Evolutionary conservation across 2,888 invertebrate genomes (phyloP), one percentile per base, ranked within the genome.

Genomic region (Meiosimyza decipiens): DNA sequence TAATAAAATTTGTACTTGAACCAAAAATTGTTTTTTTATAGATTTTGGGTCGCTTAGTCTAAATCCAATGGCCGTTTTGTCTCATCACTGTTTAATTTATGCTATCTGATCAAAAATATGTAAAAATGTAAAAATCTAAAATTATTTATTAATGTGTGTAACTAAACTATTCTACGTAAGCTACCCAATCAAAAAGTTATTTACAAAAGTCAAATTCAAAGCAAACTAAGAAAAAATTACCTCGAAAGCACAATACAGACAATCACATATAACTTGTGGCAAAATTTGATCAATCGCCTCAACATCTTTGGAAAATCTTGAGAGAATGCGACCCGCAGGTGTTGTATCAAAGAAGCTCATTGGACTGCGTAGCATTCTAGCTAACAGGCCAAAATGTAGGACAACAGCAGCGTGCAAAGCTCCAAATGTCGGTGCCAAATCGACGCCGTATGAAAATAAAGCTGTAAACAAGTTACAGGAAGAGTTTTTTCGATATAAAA

Each of bases 401-500:
- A 79, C 52, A 13, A 75, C 70, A 55, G 86, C 82, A 60, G 85
- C 87, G 6, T 75, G 78, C 74, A 85, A 77, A 50, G 78, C 79
- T 80, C 92, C 93, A 88, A 93, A 87, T 84, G 89, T 90, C 76
- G 92, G 91, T 85, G 90, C 88, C 88, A 93, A 88, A 88, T 92
- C 92, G 87, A 90, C 88, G 85, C 91, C 88, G 88, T 91, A 90
- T 83, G 91, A 91, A 83, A 89, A 84, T 83, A 92, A 80, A 84
- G 92, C 94, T 94, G 92, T 84, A 84, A 84, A 75, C 77, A 74
- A 74, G 74, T 75, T 73, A 69, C 71, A 57, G 68, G 59, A 71
- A 52, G 47, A 70, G 59, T 54, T 55, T 54, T 55, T 55, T 64
- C 12, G 47, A 33, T 16, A 49, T 50, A 52, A 33, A n/a, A 54